These are phyloP conservation scores for Drosophila suzukii DNA, from an alignment of 1,140 invertebrate species.

Conservation along the genomic window DNA sequence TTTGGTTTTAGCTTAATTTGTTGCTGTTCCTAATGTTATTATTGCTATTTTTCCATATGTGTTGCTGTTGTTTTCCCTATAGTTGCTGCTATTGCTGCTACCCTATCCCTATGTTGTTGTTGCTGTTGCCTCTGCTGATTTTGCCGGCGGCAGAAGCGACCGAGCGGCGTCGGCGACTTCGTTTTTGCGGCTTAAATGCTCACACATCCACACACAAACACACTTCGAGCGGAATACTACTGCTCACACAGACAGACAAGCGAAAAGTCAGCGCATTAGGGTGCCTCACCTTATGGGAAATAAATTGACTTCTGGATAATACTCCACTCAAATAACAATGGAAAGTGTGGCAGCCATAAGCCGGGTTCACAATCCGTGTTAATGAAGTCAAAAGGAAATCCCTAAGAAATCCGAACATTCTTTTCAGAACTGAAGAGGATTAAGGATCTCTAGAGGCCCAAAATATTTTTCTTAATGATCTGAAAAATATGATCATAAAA, in stretches of 20 bases:
- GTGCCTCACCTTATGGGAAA: conserved; percentile 49
- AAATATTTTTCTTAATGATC: neutral
- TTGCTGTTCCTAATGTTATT: conserved; percentile 3
- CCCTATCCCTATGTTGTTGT: conserved; percentile 18
- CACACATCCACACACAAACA: conserved; percentile 45
- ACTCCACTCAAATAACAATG: conserved; percentile 21
- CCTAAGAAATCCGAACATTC: neutral
- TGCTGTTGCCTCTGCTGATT: conserved; percentile 32
- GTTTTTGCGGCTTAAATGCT: conserved; percentile 76
- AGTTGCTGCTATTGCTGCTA: conserved; percentile 2
- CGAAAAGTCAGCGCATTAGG: conserved; percentile 44
- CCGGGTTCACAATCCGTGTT: conserved; percentile 14
- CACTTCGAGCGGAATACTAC: conserved; percentile 10
- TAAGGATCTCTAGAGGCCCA: neutral
- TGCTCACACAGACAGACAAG: neutral
- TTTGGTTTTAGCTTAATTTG: neutral
- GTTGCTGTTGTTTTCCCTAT: neutral
- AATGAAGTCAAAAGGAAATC: conserved; percentile 17
- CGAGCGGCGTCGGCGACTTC: conserved; percentile 56
- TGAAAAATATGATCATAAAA: no score
- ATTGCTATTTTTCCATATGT: neutral
- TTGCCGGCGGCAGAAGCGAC: conserved; percentile 55
- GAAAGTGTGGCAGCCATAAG: conserved; percentile 19
- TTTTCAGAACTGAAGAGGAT: neutral
- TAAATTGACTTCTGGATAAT: conserved; percentile 41